A percentile compares a stretch with the other conserved stretches of the same genome.
Conservation (phyloP, 2,888 invertebrate genomes). For the Nebria salina region DNA sequence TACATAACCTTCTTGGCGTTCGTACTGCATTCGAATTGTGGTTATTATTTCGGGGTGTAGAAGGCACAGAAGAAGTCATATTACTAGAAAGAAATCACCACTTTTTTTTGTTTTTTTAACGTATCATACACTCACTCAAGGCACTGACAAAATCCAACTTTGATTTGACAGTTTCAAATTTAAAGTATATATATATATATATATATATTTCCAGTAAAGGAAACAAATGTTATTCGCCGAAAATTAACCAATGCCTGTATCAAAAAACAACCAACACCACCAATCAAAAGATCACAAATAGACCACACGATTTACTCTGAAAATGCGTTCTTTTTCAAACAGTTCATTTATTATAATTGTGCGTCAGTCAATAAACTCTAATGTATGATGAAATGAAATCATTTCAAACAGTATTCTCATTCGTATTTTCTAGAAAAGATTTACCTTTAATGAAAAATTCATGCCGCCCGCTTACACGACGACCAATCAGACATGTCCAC, state of each 20-base stretch:
- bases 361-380: too few relatives aligned
- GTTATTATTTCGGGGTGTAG: slow-evolving; percentile 50
- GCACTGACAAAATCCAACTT: neutral
- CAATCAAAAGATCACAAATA: too few relatives aligned
- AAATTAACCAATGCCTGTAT: neutral
- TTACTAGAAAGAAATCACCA: neutral
- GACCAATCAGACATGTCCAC: slow-evolving; percentile 44
- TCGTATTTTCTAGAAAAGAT: too few relatives aligned
- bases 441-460: too few relatives aligned
- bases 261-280: too few relatives aligned
- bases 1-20: slow-evolving; percentile 56
- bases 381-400: too few relatives aligned
- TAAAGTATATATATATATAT: neutral
- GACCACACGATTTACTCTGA: too few relatives aligned
- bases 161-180: neutral
- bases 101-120: neutral
- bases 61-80: slow-evolving; percentile 50
- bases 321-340: too few relatives aligned
- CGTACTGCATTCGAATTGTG: neutral
- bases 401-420: too few relatives aligned
- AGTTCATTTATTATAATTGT: too few relatives aligned
- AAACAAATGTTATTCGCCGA: neutral
- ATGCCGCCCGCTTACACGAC: neutral
- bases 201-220: neutral
- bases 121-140: neutral